phyloP scores from a whole-genome alignment of 35 echinoderm and acorn worm species.

The Stichopus chloronotus region DNA sequence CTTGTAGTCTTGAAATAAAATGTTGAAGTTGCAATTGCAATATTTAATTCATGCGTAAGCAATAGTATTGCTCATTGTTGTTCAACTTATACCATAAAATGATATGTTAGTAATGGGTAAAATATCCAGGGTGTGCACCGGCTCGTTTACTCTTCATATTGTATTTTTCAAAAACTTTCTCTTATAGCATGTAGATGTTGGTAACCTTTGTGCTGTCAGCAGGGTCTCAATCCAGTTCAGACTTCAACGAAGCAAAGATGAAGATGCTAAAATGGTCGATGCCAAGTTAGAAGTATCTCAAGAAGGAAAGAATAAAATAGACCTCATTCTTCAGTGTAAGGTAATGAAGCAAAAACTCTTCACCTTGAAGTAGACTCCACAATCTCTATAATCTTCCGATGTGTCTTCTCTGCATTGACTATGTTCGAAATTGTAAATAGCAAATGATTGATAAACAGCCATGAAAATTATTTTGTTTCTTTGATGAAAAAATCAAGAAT shows the following conservation, averaged over 20 bases:
- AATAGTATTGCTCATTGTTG: no score
- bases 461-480: background rate
- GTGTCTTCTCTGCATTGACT: background rate
- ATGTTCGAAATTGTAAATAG: background rate
- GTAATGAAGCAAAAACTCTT: background rate
- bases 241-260: background rate
- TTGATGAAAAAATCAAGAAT: background rate
- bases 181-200: background rate
- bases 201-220: background rate
- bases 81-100: no score
- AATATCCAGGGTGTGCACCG: no score
- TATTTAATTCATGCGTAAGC: no score
- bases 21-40: no score
- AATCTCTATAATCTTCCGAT: background rate
- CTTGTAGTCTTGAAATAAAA: no score
- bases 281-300: background rate
- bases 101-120: no score
- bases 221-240: background rate
- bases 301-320: background rate
- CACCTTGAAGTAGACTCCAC: background rate
- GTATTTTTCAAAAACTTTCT: no score
- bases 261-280: background rate
- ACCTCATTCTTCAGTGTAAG: background rate
- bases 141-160: no score
- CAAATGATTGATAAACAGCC: background rate